A percentile compares a stretch with the other conserved stretches of the same genome.
phyloP scores from a whole-genome alignment of 2,888 invertebrate genomes.

The Harmothoe impar region DNA sequence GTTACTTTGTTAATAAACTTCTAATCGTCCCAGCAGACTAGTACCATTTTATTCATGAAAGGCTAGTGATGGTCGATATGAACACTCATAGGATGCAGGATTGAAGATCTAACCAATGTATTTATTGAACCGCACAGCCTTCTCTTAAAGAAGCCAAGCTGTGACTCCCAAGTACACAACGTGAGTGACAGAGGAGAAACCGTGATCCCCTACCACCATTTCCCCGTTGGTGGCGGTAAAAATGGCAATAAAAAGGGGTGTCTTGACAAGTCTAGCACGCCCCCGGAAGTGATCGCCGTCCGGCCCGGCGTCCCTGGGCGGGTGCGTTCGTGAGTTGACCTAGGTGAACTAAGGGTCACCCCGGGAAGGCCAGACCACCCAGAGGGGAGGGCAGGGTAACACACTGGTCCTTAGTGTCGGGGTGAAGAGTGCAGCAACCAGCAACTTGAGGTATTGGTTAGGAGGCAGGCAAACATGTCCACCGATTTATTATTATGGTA shows the following conservation, averaged over 20 bases:
- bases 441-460: not conserved
- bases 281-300: conserved; percentile 47
- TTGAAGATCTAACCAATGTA: too few relatives aligned
- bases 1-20: too few relatives aligned
- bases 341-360: not conserved
- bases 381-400: not conserved
- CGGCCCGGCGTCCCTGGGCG: not conserved
- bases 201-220: too few relatives aligned
- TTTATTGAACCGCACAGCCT: too few relatives aligned
- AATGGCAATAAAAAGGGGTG: too few relatives aligned
- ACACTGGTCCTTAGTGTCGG: not conserved
- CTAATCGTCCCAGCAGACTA: too few relatives aligned
- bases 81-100: not conserved
- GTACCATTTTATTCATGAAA: not conserved
- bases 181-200: too few relatives aligned
- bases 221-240: too few relatives aligned
- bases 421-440: not conserved
- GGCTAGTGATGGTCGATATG: not conserved
- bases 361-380: conserved; percentile 1
- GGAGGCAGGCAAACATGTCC: not conserved
- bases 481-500: not conserved
- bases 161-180: too few relatives aligned
- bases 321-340: not conserved
- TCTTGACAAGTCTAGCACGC: conserved; percentile 26
- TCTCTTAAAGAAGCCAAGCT: too few relatives aligned